phyloP scores from a whole-genome alignment of 2,888 invertebrate species.

The Alsophila aescularia region DNA sequence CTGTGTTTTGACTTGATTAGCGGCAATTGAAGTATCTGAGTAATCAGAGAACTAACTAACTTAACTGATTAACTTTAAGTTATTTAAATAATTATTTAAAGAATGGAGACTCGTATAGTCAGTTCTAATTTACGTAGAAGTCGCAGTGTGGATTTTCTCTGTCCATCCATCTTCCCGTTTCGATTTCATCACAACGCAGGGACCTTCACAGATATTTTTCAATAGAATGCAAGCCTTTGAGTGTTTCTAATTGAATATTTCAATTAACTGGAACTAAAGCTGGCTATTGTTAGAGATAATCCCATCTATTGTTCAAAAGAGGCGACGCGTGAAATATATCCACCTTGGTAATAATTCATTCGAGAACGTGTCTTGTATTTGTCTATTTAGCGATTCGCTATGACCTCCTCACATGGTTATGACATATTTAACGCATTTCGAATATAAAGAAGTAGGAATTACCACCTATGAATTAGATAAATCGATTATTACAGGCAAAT shows the following conservation, averaged over 20 bases:
- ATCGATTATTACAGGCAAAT: no score
- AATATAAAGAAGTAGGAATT: slow-evolving; percentile 11
- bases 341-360: slow-evolving; percentile 37
- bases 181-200: background rate
- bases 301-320: slow-evolving; percentile 41
- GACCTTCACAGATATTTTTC: slow-evolving; percentile 12
- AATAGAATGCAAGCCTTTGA: slow-evolving; percentile 1
- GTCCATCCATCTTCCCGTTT: no score
- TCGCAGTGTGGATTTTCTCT: no score
- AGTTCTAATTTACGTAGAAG: no score
- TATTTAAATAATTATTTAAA: no score
- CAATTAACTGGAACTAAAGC: slow-evolving; percentile 35
- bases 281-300: slow-evolving; percentile 20
- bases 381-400: slow-evolving; percentile 22
- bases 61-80: no score
- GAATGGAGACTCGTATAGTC: no score
- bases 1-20: no score
- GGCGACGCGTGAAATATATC: slow-evolving; percentile 37
- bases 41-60: no score
- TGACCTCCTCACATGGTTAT: slow-evolving; percentile 27
- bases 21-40: no score
- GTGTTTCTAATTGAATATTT: slow-evolving; percentile 19
- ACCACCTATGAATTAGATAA: no score
- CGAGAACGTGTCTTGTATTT: slow-evolving; percentile 26
- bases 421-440: background rate